These are phyloP conservation scores for Bactericera cockerelli DNA, from an alignment of 1,140 invertebrate species.

Conservation along the genomic window DNA sequence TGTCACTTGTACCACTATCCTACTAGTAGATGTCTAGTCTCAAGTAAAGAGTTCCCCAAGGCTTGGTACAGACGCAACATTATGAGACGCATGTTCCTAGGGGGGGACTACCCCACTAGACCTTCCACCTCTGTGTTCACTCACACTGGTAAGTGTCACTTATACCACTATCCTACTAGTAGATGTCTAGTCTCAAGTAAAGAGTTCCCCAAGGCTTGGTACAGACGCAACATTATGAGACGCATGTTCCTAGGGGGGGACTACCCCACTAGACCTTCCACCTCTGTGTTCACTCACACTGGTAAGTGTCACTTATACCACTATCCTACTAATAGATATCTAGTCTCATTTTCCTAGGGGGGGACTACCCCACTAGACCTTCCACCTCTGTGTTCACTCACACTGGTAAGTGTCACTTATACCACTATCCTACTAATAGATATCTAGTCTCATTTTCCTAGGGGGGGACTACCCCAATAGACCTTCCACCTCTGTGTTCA, in stretches of 20 bases:
- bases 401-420: slow-evolving; percentile 18
- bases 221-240: slow-evolving; percentile 81
- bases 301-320: slow-evolving; percentile 36
- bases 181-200: too few species aligned
- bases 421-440: too few species aligned
- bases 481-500: too few species aligned
- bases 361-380: slow-evolving; percentile 22
- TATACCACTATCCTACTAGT: too few species aligned
- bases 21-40: too few species aligned
- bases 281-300: slow-evolving; percentile 13
- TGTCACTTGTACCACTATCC: slow-evolving; percentile 26
- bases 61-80: slow-evolving; percentile 95
- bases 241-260: slow-evolving; percentile 80
- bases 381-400: neutral
- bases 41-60: slow-evolving; percentile 94
- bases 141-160: slow-evolving; percentile 31
- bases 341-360: slow-evolving; percentile 62
- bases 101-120: slow-evolving; percentile 52
- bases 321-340: slow-evolving; percentile 32
- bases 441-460: slow-evolving; percentile 66
- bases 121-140: too few species aligned
- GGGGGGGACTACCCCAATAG: slow-evolving; percentile 61
- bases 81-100: slow-evolving; percentile 79
- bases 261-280: slow-evolving; percentile 26
- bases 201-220: slow-evolving; percentile 98